Evolutionary conservation across 2,797 vertebrate species (phyloP).

Genomic region (Emydoidea blandingii): DNA sequence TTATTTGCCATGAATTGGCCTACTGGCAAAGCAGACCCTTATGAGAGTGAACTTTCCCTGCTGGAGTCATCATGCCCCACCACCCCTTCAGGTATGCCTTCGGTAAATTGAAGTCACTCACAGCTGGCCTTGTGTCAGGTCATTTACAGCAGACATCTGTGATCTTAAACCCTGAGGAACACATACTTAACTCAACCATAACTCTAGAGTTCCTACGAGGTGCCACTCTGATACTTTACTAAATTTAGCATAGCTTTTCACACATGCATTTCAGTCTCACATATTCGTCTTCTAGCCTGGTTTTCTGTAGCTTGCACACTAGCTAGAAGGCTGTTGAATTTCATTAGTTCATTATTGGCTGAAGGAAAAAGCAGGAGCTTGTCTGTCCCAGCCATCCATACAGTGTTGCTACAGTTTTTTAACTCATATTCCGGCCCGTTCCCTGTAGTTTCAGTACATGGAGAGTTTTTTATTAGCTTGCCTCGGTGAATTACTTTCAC

Average conservation of each 20-base stretch:
- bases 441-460: not conserved
- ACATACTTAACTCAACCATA: not conserved
- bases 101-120: not conserved
- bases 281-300: not conserved
- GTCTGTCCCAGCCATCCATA: not conserved
- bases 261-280: not conserved
- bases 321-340: not conserved
- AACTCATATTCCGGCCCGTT: not conserved
- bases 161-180: not conserved
- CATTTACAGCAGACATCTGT: not conserved
- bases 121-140: not conserved
- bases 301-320: not conserved
- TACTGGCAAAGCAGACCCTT: not conserved
- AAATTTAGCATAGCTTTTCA: not conserved
- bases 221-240: not conserved
- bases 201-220: not conserved
- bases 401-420: not conserved
- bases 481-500: not conserved
- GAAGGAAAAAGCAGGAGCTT: not conserved
- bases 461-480: not conserved
- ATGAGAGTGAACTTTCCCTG: not conserved
- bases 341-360: fast-evolving
- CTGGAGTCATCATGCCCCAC: not conserved
- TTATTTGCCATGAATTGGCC: not conserved
- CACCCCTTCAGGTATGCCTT: fast-evolving